Evolutionary conservation across 2,797 vertebrate species (phyloP).

Genomic region (Rhinophrynus dorsalis): DNA sequence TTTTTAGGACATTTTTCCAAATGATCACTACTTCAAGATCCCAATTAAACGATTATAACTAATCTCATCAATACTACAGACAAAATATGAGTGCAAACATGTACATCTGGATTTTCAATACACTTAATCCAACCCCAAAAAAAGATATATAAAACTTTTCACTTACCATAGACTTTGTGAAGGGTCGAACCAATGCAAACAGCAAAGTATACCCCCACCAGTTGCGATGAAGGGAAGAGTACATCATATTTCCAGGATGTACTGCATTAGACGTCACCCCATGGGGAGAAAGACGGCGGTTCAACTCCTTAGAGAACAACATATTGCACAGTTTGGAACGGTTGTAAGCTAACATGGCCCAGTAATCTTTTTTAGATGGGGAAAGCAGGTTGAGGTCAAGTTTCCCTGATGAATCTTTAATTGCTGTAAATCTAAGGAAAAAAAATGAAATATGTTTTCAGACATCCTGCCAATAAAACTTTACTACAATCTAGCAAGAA

Average conservation of each 20-base stretch:
- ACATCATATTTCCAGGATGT: slow-evolving; percentile 97
- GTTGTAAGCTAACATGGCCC: slow-evolving; percentile 97
- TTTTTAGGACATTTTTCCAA: neutral
- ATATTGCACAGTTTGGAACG: slow-evolving; percentile 96
- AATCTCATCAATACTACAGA: neutral
- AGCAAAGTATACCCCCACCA: slow-evolving; percentile 95
- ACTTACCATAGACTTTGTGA: slow-evolving; percentile 97
- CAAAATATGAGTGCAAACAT: slow-evolving; percentile 17
- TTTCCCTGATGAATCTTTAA: slow-evolving; percentile 82
- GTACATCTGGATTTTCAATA: slow-evolving; percentile 28
- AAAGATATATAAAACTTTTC: neutral
- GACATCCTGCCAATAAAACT: slow-evolving; percentile 35
- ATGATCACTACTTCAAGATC: neutral
- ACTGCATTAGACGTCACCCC: slow-evolving; percentile 86
- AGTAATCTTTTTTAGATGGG: slow-evolving; percentile 84
- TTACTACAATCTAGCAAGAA: slow-evolving; percentile 2
- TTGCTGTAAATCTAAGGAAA: slow-evolving; percentile 83
- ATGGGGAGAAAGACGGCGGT: slow-evolving; percentile 83
- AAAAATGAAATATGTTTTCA: neutral
- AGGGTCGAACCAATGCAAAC: slow-evolving; percentile 88
- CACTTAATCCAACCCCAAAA: neutral
- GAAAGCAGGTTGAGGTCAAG: slow-evolving; percentile 85
- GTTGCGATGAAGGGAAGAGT: slow-evolving; percentile 84
- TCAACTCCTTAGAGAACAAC: slow-evolving; percentile 89
- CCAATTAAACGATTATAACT: slow-evolving; percentile 22